Percentiles rank a stretch among this genome's conserved stretches.
Evolutionary conservation across 1,140 invertebrate species (phyloP).

Genomic region (Chrysomallon squamiferum): DNA sequence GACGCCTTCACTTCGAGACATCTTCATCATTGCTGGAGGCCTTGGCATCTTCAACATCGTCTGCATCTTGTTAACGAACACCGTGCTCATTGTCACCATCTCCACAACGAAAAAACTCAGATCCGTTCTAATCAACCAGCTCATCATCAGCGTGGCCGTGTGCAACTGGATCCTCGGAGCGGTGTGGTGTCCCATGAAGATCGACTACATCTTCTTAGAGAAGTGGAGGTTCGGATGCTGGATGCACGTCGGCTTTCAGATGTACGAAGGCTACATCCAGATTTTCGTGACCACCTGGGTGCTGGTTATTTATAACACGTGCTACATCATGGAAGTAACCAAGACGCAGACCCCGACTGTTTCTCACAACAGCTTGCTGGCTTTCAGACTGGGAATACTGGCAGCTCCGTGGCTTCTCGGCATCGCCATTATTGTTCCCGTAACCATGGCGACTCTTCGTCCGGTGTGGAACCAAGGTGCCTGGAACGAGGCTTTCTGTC

Average conservation of each 20-base stretch:
- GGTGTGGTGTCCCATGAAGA: not conserved
- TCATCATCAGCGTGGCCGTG: constrained; percentile 4
- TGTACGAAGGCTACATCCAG: not conserved
- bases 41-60: not conserved
- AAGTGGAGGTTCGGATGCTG: not conserved
- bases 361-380: not conserved
- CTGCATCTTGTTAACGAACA: not conserved
- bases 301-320: not conserved
- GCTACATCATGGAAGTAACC: not conserved
- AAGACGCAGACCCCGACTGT: not conserved
- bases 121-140: not conserved
- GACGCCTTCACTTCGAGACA: not conserved
- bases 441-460: not conserved
- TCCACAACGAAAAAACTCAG: not conserved
- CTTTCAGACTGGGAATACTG: not conserved
- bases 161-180: not conserved
- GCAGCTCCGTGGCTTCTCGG: not conserved
- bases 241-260: not conserved
- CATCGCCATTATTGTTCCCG: not conserved
- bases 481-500: not conserved
- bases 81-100: not conserved
- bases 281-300: not conserved
- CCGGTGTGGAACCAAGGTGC: not conserved
- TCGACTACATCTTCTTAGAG: not conserved
- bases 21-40: not conserved